Percentiles rank a stretch among this genome's conserved stretches.
phyloP scores from a whole-genome alignment of 2,888 invertebrate species.

The Caenorhabditis sinica region DNA sequence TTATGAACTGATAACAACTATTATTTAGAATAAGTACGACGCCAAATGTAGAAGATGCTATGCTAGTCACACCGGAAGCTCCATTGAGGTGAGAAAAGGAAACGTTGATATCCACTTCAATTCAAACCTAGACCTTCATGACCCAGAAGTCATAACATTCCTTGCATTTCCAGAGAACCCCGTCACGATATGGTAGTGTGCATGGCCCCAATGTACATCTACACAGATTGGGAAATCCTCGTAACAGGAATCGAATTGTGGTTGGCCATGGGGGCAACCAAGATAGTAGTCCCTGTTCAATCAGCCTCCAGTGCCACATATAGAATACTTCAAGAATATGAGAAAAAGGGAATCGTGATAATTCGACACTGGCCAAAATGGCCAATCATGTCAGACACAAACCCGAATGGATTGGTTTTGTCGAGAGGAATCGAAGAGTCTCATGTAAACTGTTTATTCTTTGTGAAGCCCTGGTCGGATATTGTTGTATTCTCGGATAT shows the following conservation, averaged over 20 bases:
- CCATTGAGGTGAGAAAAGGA: conserved; percentile 63
- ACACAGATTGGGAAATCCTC: conserved; percentile 83
- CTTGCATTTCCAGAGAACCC: conserved; percentile 42
- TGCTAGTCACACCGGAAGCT: conserved; percentile 68
- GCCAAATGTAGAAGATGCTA: conserved; percentile 70
- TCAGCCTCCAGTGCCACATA: conserved; percentile 80
- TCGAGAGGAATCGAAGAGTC: conserved; percentile 82
- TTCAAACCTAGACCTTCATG: conserved; percentile 35
- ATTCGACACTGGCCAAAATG: conserved; percentile 82
- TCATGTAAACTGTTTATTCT: conserved; percentile 82
- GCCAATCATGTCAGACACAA: conserved; percentile 82
- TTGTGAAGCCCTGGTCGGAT: conserved; percentile 82
- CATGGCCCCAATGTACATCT: conserved; percentile 83
- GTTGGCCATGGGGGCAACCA: conserved; percentile 82
- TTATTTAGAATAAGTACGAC: conserved; percentile 74
- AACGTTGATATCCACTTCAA: too few species aligned
- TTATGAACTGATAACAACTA: neutral
- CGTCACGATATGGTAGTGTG: conserved; percentile 80
- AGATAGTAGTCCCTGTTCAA: conserved; percentile 81
- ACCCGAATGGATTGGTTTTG: conserved; percentile 81
- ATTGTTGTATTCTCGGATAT: conserved; percentile 82
- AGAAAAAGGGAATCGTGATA: conserved; percentile 79
- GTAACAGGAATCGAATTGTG: conserved; percentile 80
- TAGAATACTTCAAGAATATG: conserved; percentile 79
- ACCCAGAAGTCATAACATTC: neutral